Evolutionary conservation across 2,797 vertebrate genomes (phyloP), one percentile per base, ranked within the genome.

Genomic region (Pangasius djambal): DNA sequence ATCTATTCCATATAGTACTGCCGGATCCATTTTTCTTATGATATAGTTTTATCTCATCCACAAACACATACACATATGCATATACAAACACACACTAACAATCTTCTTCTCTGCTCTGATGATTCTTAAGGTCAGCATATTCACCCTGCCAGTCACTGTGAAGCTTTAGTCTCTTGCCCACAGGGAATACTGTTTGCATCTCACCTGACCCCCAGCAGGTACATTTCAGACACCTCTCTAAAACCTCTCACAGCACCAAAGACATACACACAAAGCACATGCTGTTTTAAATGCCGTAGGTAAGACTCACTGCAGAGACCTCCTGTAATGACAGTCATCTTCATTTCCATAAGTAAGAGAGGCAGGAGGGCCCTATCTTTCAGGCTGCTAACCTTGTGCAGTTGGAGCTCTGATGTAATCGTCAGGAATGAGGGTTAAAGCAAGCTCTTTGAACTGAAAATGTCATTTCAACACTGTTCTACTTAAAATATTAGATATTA

Each of bases 111-210:
- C 92, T 94, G 92, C 92, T 93, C 90, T 90, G 93, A 91, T 93
- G 90, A 93, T 94, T 94, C 91, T 94, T 96, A 95, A 96, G 96
- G 95, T 96, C 93, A 94, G 61, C 87, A 88, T 89, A 92, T 91
- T 94, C 92, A 90, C 52, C 86, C 89, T 90, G 87, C 69, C 86
- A 91, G 89, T 91, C 81, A 91, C 93, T 92, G 92, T 93, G 92
- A 92, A 93, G 93, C 93, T 93, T 91, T 92, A 95, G 93, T 92
- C 87, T 91, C 91, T 89, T 90, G 94, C 91, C 94, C 90, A 91
- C 93, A 92, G 94, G 59, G 59, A 83, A 65, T 83, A 44, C 13
- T 93, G 91, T 94, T 93, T 94, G 91, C 87, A 93, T 93, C 79
- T 87, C 61, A 52, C 25, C 87, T 48, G 44, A 40, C 93, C 91